Conservation (phyloP, 2,797 vertebrate genomes). For the Brachyrhaphis roseni region DNA sequence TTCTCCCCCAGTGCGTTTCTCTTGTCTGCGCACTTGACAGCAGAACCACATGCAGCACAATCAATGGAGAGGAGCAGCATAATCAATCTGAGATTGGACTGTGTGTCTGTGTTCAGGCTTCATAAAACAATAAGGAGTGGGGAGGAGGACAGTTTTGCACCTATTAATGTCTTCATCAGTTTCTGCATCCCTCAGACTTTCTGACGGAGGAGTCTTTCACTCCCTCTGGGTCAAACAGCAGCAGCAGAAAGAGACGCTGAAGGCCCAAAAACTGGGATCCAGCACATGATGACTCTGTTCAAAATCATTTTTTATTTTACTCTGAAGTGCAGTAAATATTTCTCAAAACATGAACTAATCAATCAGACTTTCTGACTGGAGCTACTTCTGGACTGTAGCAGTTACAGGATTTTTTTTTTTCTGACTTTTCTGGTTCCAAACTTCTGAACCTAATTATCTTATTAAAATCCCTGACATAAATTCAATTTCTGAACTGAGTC, state of each 20-base stretch:
- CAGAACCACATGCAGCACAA: constrained; percentile 31
- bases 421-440: neutral
- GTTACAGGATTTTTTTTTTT: neutral
- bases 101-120: constrained; percentile 61
- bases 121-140: constrained; percentile 51
- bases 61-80: constrained; percentile 56
- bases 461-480: neutral
- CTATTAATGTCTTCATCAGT: constrained; percentile 53
- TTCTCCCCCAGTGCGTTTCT: constrained; percentile 22
- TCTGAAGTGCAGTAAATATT: neutral
- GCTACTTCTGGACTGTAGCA: neutral
- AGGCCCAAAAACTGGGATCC: neutral
- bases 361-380: neutral
- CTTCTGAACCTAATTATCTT: neutral
- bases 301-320: neutral
- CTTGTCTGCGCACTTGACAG: constrained; percentile 39
- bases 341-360: neutral
- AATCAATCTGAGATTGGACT: constrained; percentile 66
- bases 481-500: neutral
- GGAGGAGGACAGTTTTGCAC: constrained; percentile 35
- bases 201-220: constrained; percentile 19
- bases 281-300: neutral
- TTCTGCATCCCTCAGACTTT: constrained; percentile 23
- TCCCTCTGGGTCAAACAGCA: neutral
- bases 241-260: neutral